These are phyloP conservation scores for Patagioenas fasciata DNA, from an alignment of 2,113 vertebrate species.

Conservation along the genomic window DNA sequence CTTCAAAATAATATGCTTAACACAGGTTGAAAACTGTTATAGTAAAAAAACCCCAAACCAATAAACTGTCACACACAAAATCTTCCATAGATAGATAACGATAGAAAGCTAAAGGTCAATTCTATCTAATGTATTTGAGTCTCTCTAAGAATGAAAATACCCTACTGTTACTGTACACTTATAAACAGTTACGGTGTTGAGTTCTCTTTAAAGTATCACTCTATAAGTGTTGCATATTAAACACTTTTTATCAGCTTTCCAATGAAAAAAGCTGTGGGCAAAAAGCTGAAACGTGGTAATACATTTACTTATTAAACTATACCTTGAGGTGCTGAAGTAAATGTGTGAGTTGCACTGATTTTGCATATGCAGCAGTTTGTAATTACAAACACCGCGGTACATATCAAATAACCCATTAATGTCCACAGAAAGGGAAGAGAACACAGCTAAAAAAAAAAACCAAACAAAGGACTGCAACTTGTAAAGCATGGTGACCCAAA, in stretches of 20 bases:
- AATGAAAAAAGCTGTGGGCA: constrained; percentile 39
- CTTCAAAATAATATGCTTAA: neutral
- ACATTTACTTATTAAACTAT: constrained; percentile 51
- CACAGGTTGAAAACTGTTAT: neutral
- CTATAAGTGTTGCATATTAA: neutral
- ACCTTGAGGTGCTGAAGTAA: constrained; percentile 48
- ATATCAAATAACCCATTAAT: neutral
- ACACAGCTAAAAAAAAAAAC: neutral
- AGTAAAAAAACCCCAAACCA: neutral
- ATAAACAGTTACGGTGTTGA: neutral
- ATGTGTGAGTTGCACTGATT: neutral
- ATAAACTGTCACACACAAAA: neutral
- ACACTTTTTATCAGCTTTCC: constrained; percentile 38
- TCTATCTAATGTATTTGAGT: neutral
- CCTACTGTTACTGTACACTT: neutral
- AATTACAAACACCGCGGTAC: neutral
- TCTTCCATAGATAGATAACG: neutral
- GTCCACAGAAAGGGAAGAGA: neutral
- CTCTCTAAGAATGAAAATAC: neutral
- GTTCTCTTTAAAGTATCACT: neutral
- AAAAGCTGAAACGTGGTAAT: constrained; percentile 25
- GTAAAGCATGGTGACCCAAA: neutral
- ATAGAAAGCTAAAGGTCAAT: neutral
- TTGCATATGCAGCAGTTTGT: constrained; percentile 24
- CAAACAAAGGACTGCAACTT: neutral